Base-by-base conservation (phyloP, 2,888 invertebrate genomes). In the Boloria euphrosyne region DNA sequence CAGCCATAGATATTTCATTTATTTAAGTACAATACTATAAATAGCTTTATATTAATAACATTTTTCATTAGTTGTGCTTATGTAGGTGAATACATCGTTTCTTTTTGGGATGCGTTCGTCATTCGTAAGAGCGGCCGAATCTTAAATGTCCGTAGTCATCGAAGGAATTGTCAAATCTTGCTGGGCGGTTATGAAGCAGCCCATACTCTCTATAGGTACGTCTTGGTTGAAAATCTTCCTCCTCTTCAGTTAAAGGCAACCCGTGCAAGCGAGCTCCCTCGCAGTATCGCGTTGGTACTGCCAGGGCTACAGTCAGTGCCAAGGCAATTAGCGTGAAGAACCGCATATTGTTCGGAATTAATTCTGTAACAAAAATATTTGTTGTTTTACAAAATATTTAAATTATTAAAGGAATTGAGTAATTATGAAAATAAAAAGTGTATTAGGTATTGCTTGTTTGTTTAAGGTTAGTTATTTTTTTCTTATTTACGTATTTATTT, bases 101-200 rank as follows among this genome's bases (percentile, higher is more conserved):
- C 18, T 62, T 62, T 27, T 51, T 38, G 49, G 64, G 61, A 64
- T 61, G 74, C 67, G 73, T 71, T 69, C 74, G 89, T 90, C 89
- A 90, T 77, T 89, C 87, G 44, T 91, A 92, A 65, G 93, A 94
- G 69, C 95, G 91, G 13, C 96, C 96, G 76, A 95, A 96, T 69
- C 96, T 86, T 88, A 96, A 92, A 76, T 96, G 95, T 1, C 96
- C 96, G 74, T 96, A 96, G 79, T 96, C 96, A 73, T 96, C 95
- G 73, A 95, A 95, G 18, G 93, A 90, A 67, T 95, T 95, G 49
- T 95, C 95, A 1, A 94, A 91, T 74, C 87, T 79, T 2, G 78
- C 78, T 0, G 77, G 74, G 27, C 85, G 79, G 46, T 73, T 80
- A 22, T 83, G 77, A 80, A 94, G 85, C 78, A 95, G 87, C 1